These are phyloP conservation scores for Rhabdomys dilectus DNA, from an alignment of 2,113 vertebrate genomes.

Conservation along the genomic window DNA sequence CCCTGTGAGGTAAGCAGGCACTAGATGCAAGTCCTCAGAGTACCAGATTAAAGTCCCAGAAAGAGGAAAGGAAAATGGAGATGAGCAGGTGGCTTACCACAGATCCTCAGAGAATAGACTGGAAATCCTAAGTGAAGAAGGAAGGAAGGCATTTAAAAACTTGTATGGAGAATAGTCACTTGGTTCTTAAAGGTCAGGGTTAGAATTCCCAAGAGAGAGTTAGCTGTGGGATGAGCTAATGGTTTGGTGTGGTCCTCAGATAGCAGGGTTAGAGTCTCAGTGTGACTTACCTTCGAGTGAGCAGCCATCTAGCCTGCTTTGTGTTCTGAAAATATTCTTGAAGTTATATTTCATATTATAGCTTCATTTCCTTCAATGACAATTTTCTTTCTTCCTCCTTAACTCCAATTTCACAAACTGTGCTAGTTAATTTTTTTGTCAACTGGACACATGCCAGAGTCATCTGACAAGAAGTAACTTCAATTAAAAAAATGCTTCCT, in stretches of 20 bases:
- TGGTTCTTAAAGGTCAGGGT: neutral
- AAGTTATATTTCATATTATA: neutral
- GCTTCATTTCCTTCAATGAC: neutral
- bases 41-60: neutral
- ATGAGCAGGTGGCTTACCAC: neutral
- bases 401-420: neutral
- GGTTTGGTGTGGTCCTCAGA: neutral
- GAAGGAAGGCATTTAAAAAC: neutral
- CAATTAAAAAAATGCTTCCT: neutral
- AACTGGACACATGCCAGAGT: neutral
- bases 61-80: neutral
- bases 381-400: neutral
- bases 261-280: neutral
- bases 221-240: neutral
- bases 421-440: neutral
- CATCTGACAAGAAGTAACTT: neutral
- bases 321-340: neutral
- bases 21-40: neutral
- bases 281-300: neutral
- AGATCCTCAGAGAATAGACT: neutral
- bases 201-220: neutral
- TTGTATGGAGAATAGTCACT: neutral
- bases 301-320: neutral
- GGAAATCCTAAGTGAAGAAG: neutral
- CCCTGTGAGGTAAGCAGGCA: neutral